Evolutionary conservation across 2,797 vertebrate species (phyloP).

Genomic region (Poecile montanus): DNA sequence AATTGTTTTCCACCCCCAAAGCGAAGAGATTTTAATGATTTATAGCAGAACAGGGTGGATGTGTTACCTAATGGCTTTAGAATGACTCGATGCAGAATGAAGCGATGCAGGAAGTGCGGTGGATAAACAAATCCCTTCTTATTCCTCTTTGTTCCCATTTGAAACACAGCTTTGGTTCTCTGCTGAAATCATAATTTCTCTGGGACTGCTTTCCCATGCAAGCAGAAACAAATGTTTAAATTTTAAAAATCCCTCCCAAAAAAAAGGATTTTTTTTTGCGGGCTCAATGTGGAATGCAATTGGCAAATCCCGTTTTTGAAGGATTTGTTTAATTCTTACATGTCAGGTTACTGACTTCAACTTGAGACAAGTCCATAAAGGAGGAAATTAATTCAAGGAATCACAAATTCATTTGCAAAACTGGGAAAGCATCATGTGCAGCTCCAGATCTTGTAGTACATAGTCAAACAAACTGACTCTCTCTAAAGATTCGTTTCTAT

Average conservation of each 20-base stretch:
- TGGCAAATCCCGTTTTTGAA: not conserved
- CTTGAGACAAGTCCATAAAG: not conserved
- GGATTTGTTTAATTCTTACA: not conserved
- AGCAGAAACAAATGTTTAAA: too few relatives aligned
- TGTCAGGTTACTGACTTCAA: not conserved
- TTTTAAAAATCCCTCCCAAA: not conserved
- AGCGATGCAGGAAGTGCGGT: not conserved
- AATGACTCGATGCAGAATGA: not conserved
- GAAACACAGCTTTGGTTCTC: not conserved
- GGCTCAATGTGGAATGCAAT: not conserved
- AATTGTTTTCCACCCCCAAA: conserved; percentile 17
- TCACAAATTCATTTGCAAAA: not conserved
- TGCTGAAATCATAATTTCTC: not conserved
- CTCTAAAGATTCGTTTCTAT: not conserved
- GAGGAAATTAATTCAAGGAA: not conserved
- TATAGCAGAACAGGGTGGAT: not conserved
- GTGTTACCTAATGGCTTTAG: conserved; percentile 29
- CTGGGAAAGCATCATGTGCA: not conserved
- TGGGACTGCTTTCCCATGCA: not conserved
- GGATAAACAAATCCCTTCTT: not conserved
- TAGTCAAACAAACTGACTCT: not conserved
- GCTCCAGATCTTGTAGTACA: not conserved
- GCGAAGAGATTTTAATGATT: not conserved
- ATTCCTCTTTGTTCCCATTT: not conserved
- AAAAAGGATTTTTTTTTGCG: not conserved